Evolutionary conservation across 2,797 vertebrate species (phyloP), one percentile per base, ranked within the genome.

Genomic region (Smutsia gigantea): DNA sequence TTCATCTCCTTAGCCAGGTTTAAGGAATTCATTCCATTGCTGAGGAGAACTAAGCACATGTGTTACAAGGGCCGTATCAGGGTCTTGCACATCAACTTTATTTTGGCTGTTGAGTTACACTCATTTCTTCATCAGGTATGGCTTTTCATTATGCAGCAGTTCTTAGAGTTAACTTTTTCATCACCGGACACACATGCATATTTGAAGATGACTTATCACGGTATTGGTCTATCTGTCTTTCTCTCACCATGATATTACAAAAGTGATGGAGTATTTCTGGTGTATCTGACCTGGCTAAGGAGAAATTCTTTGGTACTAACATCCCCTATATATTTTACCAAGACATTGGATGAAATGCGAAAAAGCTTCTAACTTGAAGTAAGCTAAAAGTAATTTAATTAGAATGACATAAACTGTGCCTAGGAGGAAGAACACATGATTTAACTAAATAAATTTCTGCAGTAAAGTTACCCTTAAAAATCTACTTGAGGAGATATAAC

Each of bases 1-100:
- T 98, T 98, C 0, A 86, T 94, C 96, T 97, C 66, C 92, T 96
- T 57, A 68, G 31, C 27, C 79, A 97, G 59, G 93, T 34, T 94
- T 81, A 46, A 29, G 55, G 81, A 82, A 95, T 96, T 97, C 96
- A 94, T 75, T 85, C 57, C 81, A 0, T 87, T 94, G 72, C 96
- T 96, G 55, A 94, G 97, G 90, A 90, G 34, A 96, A 78, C 59
- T 64, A 82, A 85, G 17, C 42, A 61, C 90, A 49, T 74, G 11
- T 95, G 13, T 72, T 66, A 25, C 1, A 55, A 19, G 49, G 0
- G 0, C 1, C 2, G 71, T 69, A 34, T 81, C 46, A 23, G 21
- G 27, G 46, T 86, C 64, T 79, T 66, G 64, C 15, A 49, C 57
- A 81, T 37, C 88, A 42, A 25, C 25, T 90, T 87, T 75, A 14